Conservation (phyloP, 1,140 invertebrate genomes). For the Telenomus remus region DNA sequence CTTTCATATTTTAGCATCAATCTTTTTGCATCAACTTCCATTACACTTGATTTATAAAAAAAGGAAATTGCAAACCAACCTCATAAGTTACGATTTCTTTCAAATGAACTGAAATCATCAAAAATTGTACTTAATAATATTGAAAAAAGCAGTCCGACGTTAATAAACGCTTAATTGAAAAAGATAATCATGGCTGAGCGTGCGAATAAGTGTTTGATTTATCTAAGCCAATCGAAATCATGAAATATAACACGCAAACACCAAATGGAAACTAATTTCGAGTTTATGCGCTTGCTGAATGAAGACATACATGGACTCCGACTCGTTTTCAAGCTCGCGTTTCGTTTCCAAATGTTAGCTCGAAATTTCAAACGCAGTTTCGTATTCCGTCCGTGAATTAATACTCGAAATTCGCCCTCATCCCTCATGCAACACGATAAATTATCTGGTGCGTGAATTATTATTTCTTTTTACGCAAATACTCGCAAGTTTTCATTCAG, state of each 20-base stretch:
- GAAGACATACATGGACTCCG: constrained; percentile 3
- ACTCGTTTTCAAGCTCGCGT: constrained; percentile 1
- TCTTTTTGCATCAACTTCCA: not conserved
- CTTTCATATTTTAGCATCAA: constrained; percentile 13
- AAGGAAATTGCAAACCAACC: too few species aligned
- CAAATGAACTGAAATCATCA: too few species aligned
- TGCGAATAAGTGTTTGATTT: too few species aligned
- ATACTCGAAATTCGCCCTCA: not conserved
- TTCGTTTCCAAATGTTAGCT: constrained; percentile 11
- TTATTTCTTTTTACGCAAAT: too few species aligned
- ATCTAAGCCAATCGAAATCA: too few species aligned
- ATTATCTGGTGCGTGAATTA: too few species aligned
- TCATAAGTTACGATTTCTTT: too few species aligned
- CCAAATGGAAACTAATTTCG: constrained; percentile 16
- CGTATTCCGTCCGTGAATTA: not conserved
- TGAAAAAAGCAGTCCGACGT: too few species aligned
- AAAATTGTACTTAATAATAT: too few species aligned
- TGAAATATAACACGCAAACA: constrained; percentile 4
- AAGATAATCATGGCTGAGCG: not conserved
- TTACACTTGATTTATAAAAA: not conserved
- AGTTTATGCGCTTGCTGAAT: constrained; percentile 14
- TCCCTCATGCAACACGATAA: not conserved
- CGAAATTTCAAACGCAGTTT: constrained; percentile 5
- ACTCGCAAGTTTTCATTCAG: too few species aligned
- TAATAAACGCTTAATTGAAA: too few species aligned